These are phyloP conservation scores for Amphipoea lucens DNA, from an alignment of 2,888 invertebrate genomes.

Conservation along the genomic window DNA sequence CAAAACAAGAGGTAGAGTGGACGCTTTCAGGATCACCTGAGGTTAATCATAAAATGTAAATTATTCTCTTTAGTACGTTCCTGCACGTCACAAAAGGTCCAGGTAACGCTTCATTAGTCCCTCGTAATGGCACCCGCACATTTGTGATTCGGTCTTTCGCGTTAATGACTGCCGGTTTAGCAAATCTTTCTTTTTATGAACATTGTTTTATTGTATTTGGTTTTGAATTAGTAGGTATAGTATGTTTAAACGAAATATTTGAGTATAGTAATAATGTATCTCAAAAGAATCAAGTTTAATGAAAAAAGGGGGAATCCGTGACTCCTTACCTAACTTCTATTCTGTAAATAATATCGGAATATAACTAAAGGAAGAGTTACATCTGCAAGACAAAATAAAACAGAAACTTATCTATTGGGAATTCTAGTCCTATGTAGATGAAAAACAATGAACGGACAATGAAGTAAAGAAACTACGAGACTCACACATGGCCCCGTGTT, in stretches of 20 bases:
- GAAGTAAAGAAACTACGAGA: conserved; percentile 52
- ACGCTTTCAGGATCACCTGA: conserved; percentile 71
- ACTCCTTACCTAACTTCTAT: neutral
- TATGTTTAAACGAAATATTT: neutral
- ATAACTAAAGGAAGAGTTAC: neutral
- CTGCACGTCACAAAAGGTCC: conserved; percentile 68
- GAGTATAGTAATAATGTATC: neutral
- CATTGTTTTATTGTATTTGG: neutral
- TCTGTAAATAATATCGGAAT: neutral
- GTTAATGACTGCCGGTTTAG: conserved; percentile 68
- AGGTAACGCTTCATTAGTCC: conserved; percentile 73
- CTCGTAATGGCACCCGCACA: conserved; percentile 68
- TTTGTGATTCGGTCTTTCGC: conserved; percentile 70
- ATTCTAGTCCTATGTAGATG: neutral
- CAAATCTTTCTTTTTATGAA: conserved; percentile 56
- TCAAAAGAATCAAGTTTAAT: neutral
- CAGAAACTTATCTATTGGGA: neutral
- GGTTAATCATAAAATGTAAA: conserved; percentile 76
- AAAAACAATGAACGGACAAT: conserved; percentile 34
- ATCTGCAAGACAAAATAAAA: conserved; percentile 12
- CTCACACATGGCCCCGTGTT: conserved; percentile 56
- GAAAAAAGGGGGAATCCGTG: neutral
- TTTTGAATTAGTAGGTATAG: neutral
- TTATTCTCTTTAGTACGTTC: conserved; percentile 70
- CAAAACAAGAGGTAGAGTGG: conserved; percentile 49